Evolutionary conservation across 2,888 invertebrate genomes (phyloP).

Genomic region (Colostygia pectinataria): DNA sequence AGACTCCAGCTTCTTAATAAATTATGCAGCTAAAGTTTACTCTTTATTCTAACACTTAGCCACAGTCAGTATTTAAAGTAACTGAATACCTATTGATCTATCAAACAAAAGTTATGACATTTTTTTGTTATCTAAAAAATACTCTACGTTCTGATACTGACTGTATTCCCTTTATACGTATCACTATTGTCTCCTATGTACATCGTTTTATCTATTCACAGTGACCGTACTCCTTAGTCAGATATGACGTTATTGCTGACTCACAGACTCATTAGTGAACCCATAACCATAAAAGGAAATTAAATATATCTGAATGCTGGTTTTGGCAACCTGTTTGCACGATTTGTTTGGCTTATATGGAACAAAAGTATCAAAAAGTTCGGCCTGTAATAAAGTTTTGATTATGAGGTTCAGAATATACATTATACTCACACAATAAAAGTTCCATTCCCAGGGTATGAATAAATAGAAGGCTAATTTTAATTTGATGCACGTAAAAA

Average conservation of each 20-base stretch:
- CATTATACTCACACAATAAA: neutral
- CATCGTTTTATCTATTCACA: neutral
- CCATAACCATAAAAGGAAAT: slow-evolving; percentile 37
- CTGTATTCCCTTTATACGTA: no score
- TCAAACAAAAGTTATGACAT: no score
- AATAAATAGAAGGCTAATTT: slow-evolving; percentile 32
- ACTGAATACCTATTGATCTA: no score
- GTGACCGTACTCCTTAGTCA: slow-evolving; percentile 23
- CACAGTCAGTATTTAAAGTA: no score
- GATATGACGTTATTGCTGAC: slow-evolving; percentile 35
- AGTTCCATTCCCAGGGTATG: slow-evolving; percentile 28
- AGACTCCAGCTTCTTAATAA: slow-evolving; percentile 10
- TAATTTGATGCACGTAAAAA: slow-evolving; percentile 34
- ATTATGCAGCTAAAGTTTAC: neutral
- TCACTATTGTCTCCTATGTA: no score
- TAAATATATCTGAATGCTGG: slow-evolving; percentile 31
- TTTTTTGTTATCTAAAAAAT: no score
- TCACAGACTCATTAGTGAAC: slow-evolving; percentile 31
- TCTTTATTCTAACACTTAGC: no score
- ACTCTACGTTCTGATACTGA: no score
- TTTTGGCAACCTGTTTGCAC: neutral
- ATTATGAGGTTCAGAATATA: no score
- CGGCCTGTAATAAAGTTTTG: no score
- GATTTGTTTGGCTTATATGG: neutral
- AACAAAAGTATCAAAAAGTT: neutral